Conservation (phyloP, 2,797 vertebrate species). For the Scolopax bukidnonensis region DNA sequence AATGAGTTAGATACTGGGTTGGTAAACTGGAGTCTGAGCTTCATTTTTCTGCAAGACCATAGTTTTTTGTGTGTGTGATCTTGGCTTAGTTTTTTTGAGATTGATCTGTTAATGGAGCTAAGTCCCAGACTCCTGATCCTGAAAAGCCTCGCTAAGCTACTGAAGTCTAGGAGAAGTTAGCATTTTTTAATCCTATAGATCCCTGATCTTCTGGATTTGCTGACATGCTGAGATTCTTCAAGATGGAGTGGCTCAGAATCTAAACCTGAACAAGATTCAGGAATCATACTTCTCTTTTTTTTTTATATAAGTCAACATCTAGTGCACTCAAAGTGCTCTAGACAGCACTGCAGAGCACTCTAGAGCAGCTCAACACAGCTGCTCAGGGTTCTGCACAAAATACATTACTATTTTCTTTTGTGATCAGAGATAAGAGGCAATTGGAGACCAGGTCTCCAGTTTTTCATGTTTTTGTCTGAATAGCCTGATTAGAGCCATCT, state of each 20-base stretch:
- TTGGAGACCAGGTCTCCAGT: background rate
- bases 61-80: background rate
- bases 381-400: background rate
- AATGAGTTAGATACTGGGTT: background rate
- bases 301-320: background rate
- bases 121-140: background rate
- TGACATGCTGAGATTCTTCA: background rate
- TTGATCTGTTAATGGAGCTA: background rate
- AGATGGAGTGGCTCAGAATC: background rate
- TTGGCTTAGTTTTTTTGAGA: background rate
- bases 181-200: background rate
- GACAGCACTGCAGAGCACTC: too few relatives aligned
- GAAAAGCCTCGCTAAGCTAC: background rate
- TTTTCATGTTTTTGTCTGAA: background rate
- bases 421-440: background rate
- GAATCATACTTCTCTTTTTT: background rate
- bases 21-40: background rate
- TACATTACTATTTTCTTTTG: background rate
- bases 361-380: background rate
- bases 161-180: background rate
- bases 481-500: background rate
- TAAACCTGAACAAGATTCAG: background rate
- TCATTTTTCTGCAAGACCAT: background rate
- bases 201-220: background rate
- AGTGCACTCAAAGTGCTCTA: background rate